Base-by-base conservation (phyloP, 2,888 invertebrate genomes). In the Biston stratarius region DNA sequence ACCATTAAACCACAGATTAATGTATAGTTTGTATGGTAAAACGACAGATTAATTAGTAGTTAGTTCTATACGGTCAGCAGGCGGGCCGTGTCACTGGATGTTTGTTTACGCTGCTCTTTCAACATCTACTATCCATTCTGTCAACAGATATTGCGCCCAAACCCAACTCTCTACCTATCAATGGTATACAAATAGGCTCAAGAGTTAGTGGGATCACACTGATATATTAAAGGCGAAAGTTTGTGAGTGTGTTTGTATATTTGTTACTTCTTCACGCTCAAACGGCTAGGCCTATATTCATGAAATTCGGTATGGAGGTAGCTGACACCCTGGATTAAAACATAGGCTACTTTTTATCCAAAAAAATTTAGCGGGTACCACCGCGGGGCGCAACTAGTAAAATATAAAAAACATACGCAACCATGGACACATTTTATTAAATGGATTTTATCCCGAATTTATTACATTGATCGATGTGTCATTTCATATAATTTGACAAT, bases 101-200 rank as follows among this genome's bases (percentile, higher is more conserved):
- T 82, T 82, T 89, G 83, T 87, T 87, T 88, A 87, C 79, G 71
- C 75, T 78, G 74, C 78, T 64, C 77, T 80, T 76, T 84, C 83
- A 78, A 81, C 78, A 78, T 78, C 80, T 73, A 70, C 83, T 83
- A 83, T 84, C 83, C 80, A 80, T 84, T 80, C 82, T 80, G 78
- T 87, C 87, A 89, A 88, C 87, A 90, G 84, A 86, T 80, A 83
- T 61, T 61, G 56, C 61, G 44, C 51, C 61, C 42, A 49, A 60
- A 42, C 53, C 45, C 49, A 65, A 59, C 55, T 53, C 55, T 53
- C 56, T 53, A 66, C 67, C 64, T 71, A 42, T 70, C 48, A 59
- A 68, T 64, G 69, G 64, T 68, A 69, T 68, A 70, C 65, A 74
- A 74, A 74, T 61, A 70, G 55, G 63, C 55, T 71, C 38, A 68